Base-by-base conservation (phyloP, 2,888 invertebrate species). In the Brassicogethes aeneus region DNA sequence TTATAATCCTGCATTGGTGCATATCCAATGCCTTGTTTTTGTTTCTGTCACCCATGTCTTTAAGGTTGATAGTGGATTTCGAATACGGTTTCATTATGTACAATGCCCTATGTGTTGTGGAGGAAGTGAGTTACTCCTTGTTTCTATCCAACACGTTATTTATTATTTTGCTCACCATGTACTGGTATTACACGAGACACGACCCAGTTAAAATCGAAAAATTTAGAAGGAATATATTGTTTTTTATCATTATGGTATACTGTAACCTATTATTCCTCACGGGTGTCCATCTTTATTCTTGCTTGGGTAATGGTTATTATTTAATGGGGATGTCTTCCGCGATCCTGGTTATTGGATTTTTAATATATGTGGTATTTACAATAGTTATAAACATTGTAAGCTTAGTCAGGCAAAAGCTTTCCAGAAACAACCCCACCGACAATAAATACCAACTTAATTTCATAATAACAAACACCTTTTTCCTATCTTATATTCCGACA, bases 351-450 rank as follows among this genome's bases (percentile, higher is more conserved):
- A 12, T 36, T 2, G 7, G n/a, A n/a, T 15, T 41, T 29, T 23
- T 46, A 29, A 17, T 36, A 10, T 45, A 32, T 16, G 7, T 39
- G 2, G 8, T 44, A 8, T 47, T 47, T 17, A 47, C 42, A 35
- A 13, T 47, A 7, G 13, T 44, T 2, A 42, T 47, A 31, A 44
- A 42, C 12, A 42, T 42, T 13, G 15, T 34, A 13, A 41, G 44
- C 34, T 8, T 30, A 7, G 17, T 40, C 15, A 44, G 41, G 17
- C 16, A 31, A 15, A 40, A 36, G 17, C 35, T 38, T 8, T 8
- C 10, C 3, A 23, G 23, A 10, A 23, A 10, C 23, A 23, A 23
- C 23, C 23, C 23, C 5, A 7, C 10, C 10, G 23, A 10, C 10
- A 23, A 23, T 23, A 23, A n/a, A n/a, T n/a, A n/a, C n/a, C n/a